Evolutionary conservation across 2,113 vertebrate species (phyloP).

Genomic region (Muntiacus muntjak): DNA sequence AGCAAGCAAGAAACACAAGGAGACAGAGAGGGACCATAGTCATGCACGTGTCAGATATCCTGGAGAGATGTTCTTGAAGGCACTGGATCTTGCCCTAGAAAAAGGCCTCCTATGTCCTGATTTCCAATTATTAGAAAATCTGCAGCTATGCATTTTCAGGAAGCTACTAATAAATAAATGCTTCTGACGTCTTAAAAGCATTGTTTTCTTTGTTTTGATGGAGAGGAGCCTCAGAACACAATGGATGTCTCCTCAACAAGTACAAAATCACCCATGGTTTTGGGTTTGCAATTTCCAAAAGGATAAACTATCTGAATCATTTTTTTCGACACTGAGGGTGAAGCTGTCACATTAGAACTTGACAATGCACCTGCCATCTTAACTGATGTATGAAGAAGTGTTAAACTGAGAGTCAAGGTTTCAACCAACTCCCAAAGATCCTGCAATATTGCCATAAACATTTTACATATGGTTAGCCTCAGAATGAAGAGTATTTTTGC

Average conservation of each 20-base stretch:
- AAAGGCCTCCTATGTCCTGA: background rate
- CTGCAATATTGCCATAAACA: background rate
- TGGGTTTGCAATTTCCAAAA: background rate
- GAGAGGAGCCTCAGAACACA: background rate
- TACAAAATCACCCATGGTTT: background rate
- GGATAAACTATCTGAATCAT: background rate
- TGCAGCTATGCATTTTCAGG: background rate
- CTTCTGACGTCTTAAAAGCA: background rate
- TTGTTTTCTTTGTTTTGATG: background rate
- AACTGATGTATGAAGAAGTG: background rate
- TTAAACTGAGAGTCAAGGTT: background rate
- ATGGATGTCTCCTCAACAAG: background rate
- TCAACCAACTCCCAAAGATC: constrained; percentile 24
- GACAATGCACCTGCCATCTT: background rate
- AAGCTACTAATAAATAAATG: background rate
- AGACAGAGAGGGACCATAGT: background rate
- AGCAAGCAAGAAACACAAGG: background rate
- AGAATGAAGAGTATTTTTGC: background rate
- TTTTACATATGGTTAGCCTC: background rate
- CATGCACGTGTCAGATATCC: background rate
- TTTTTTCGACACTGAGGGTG: background rate
- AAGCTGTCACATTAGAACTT: constrained; percentile 48
- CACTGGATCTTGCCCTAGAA: background rate
- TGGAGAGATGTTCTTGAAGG: background rate
- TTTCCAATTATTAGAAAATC: background rate